Evolutionary conservation across 23 tunicate genomes (phyloP).

Genomic region (Halocynthia aurantium): DNA sequence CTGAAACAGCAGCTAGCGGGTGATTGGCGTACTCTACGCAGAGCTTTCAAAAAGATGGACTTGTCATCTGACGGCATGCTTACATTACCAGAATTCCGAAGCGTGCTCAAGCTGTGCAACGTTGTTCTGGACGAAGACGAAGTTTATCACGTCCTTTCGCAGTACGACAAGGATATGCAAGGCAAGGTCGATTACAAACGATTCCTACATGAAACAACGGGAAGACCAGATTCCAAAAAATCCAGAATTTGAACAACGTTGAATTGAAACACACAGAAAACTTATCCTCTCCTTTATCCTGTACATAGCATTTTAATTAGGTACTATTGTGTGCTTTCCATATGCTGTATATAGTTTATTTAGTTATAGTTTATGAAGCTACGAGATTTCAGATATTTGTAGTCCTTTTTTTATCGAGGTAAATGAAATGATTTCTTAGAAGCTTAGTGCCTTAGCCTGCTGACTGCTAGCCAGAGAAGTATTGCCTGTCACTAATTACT

Average conservation of each 20-base stretch:
- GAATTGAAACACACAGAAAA: too few relatives aligned
- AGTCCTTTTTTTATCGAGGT: too few relatives aligned
- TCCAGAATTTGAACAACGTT: conserved; percentile 15
- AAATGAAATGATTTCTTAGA: too few relatives aligned
- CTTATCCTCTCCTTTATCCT: too few relatives aligned
- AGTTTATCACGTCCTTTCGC: conserved; percentile 84
- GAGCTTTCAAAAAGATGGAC: conserved; percentile 96
- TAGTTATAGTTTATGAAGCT: too few relatives aligned
- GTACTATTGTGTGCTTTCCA: too few relatives aligned
- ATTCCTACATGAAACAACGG: conserved; percentile 56
- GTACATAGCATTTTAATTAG: too few relatives aligned
- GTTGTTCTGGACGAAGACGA: conserved; percentile 94
- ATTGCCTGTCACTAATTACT: too few relatives aligned
- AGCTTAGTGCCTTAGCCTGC: too few relatives aligned
- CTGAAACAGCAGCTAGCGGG: conserved; percentile 83
- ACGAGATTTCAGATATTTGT: too few relatives aligned
- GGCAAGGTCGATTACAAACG: conserved; percentile 80
- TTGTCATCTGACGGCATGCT: conserved; percentile 81
- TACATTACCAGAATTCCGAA: conserved; percentile 84
- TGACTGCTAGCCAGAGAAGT: too few relatives aligned
- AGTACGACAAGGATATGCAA: conserved; percentile 67
- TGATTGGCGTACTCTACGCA: conserved; percentile 80
- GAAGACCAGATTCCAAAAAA: conserved; percentile 37
- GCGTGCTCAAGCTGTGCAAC: conserved; percentile 90
- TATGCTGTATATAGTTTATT: too few relatives aligned